Evolutionary conservation across 2,888 invertebrate species (phyloP), one percentile per base, ranked within the genome.

Genomic region (Eugnorisma glareosa): DNA sequence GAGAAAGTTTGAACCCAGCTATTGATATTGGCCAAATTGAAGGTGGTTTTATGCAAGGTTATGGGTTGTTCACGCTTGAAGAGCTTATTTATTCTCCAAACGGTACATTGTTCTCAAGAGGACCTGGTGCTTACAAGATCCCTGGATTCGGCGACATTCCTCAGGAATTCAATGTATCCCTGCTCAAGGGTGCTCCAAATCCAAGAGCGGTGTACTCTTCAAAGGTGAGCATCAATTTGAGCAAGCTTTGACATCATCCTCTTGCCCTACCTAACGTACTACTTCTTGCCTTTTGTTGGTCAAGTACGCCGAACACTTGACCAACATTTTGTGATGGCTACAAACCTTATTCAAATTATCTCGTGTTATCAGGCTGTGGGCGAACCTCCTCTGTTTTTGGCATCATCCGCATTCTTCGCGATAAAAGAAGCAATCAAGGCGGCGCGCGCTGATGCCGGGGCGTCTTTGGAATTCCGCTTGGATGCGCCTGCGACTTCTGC

Each of bases 21-120:
- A 99, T 99, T 84, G 99, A 99, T 90, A 98, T 99, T 88, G 99
- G 99, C 0, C 99, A 99, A 97, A 98, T 99, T 28, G 99, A 99
- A 95, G 99, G 99, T 5, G 99, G 97, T 0, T 99, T 99, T 90
- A 97, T 99, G 91, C 99, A 99, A 97, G 99, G 99, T 0, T 99
- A 99, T 90, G 99, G 99, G 2, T 93, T 99, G 75, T 99, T 98
- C 90, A 98, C 98, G 0, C 96, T 99, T 90, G 99, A 99, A 94
- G 99, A 99, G 93, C 96, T 99, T 88, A 97, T 98, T 79, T 98
- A 98, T 91, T 98, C 99, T 0, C 98, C 99, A 0, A 97, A 97
- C 64, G 99, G 99, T 15, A 97, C 97, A 11, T 93, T 99, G 57
- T 98, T 97, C 89, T 99, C 99, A 0, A 97, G 98, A 90, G 99